Evolutionary conservation across 53 echinoderm and acorn worm species (phyloP), one percentile per base, ranked within the genome.

Genomic region (Stichopus horrens): DNA sequence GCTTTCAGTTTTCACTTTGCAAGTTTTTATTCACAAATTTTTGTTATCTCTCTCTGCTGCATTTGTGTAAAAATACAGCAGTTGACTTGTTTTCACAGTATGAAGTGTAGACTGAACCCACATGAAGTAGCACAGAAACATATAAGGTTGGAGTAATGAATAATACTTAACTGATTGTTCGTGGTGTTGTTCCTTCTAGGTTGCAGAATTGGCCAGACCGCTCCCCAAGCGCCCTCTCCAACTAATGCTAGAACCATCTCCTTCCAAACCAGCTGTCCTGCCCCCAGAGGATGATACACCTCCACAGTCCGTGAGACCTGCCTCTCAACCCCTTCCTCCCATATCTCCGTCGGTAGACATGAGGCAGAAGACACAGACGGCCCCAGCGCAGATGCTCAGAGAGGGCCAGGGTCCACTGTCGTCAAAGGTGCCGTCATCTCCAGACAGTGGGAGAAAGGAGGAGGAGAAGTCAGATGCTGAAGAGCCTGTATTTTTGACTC

Each of bases 401-500:
- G 83, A 83, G 8, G 53, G 9, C 7, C 19, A 52, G 51, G 4
- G 22, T 23, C 21, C 5, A 23, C 86, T 37, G 3, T 9, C 9
- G 23, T 23, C 52, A 86, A 52, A 86, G 52, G 20, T 93, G 75
- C 95, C 97, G 16, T 90, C 92, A 74, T 89, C 95, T 0, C 94
- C 94, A 93, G 81, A 58, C 4, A 91, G 91, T 89, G 86, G 88
- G 22, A 88, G 82, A 56, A 77, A 54, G 58, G 79, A 74, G 5
- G 78, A 74, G 13, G 52, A 86, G 9, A 79, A 57, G 23, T 54
- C 22, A 58, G 57, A 68, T 59, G 87, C 90, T 6, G 97, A 97
- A 87, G 95, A 97, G 23, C 95, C 97, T 13, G 95, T 97, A 20
- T 97, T 97, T 60, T 83, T 97, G 55, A 97, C 97, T 18, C 97